Evolutionary conservation across 2,888 invertebrate species (phyloP).

Genomic region (Uropetala carovei): DNA sequence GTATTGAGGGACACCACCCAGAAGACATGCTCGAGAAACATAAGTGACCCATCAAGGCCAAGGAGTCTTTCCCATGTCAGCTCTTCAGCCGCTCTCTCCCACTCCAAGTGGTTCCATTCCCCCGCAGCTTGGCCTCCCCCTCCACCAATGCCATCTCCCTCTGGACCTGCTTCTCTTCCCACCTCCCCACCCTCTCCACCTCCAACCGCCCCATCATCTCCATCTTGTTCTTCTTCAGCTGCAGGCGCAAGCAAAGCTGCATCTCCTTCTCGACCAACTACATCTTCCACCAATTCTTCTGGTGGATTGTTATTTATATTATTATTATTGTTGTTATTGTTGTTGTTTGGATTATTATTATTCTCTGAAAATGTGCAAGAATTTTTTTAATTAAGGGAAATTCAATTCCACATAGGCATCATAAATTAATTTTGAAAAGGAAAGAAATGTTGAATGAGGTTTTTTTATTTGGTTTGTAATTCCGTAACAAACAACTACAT

Average conservation of each 20-base stretch:
- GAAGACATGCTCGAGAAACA: constrained; percentile 98
- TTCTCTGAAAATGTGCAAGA: constrained; percentile 6
- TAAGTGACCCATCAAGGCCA: constrained; percentile 96
- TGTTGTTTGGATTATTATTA: constrained; percentile 45
- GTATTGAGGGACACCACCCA: constrained; percentile 99
- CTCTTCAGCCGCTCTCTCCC: constrained; percentile 98
- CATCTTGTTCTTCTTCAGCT: constrained; percentile 59
- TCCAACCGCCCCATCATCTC: neutral
- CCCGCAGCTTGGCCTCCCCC: constrained; percentile 79
- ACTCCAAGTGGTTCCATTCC: constrained; percentile 99
- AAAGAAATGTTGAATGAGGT: neutral
- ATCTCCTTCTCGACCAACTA: constrained; percentile 72
- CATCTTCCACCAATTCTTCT: constrained; percentile 73
- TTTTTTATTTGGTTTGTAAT: neutral
- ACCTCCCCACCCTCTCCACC: constrained; percentile 36
- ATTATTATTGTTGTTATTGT: constrained; percentile 57
- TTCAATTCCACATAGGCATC: neutral
- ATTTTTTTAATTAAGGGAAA: neutral
- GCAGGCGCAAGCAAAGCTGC: neutral
- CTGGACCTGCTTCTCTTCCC: constrained; percentile 50
- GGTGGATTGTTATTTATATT: constrained; percentile 54
- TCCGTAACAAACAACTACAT: too few relatives aligned
- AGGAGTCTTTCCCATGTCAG: constrained; percentile 98
- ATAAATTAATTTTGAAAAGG: neutral
- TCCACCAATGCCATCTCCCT: constrained; percentile 65